Percentiles rank a stretch among this genome's conserved stretches.
Conservation (phyloP, 2,888 invertebrate genomes). For the Pomacea canaliculata region DNA sequence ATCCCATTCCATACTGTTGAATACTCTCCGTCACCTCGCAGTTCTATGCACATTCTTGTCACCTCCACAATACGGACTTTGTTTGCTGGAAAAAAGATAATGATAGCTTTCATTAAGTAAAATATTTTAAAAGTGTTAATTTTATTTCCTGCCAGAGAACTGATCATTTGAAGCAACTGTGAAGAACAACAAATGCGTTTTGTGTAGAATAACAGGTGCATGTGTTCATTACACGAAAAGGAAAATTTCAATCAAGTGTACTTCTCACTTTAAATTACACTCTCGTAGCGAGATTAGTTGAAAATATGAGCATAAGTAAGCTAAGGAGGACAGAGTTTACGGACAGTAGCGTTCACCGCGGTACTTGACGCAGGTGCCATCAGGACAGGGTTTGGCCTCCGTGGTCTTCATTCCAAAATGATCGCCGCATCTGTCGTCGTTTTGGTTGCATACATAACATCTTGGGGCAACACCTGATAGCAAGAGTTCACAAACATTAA, state of each 20-base stretch:
- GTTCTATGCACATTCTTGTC: constrained; percentile 11
- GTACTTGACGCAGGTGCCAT: constrained; percentile 13
- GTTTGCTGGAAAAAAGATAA: constrained; percentile 16
- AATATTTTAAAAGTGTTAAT: neutral
- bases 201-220: neutral
- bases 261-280: too few relatives aligned
- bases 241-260: too few relatives aligned
- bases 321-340: too few relatives aligned
- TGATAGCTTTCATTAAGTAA: neutral
- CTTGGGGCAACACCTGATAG: constrained; percentile 15
- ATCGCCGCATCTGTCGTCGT: constrained; percentile 6
- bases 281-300: too few relatives aligned
- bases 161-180: neutral
- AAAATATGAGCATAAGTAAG: too few relatives aligned
- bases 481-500: neutral
- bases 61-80: constrained; percentile 23
- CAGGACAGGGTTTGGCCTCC: neutral
- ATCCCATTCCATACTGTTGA: constrained; percentile 13
- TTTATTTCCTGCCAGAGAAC: neutral
- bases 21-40: constrained; percentile 20
- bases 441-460: constrained; percentile 11
- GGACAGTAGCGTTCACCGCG: constrained; percentile 15
- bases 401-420: constrained; percentile 16
- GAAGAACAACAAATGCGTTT: neutral
- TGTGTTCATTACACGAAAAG: too few relatives aligned